Evolutionary conservation across 2,113 vertebrate genomes (phyloP).

Genomic region (Sigmodon hispidus): DNA sequence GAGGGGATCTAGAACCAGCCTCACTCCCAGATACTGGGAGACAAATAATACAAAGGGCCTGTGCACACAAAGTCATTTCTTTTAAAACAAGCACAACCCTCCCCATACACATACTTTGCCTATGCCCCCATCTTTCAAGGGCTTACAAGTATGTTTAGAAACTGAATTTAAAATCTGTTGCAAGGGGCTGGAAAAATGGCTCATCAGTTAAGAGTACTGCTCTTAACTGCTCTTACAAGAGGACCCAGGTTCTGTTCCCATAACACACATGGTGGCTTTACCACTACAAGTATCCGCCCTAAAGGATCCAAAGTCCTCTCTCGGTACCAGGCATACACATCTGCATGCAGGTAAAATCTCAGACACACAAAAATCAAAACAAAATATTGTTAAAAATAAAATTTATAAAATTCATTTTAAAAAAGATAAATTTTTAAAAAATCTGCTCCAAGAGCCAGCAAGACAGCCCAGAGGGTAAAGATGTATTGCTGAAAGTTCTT

Average conservation of each 20-base stretch:
- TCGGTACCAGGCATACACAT: background rate
- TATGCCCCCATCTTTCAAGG: background rate
- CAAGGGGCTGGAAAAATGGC: background rate
- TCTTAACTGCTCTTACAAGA: background rate
- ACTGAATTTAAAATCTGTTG: background rate
- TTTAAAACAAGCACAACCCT: background rate
- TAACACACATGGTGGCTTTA: background rate
- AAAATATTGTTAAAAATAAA: background rate
- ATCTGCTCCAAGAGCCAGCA: background rate
- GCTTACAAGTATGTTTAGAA: background rate
- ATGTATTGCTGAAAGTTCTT: background rate
- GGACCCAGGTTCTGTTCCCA: background rate
- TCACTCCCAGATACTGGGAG: background rate
- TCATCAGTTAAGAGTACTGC: background rate
- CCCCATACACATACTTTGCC: background rate
- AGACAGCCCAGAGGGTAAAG: background rate
- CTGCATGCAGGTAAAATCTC: background rate
- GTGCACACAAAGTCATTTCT: background rate
- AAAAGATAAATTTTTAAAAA: too few species aligned
- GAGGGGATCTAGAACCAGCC: background rate
- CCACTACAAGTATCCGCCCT: background rate
- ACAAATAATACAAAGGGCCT: background rate
- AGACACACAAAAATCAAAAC: background rate
- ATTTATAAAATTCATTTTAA: background rate
- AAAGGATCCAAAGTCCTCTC: background rate